These are phyloP conservation scores for Neria commutata DNA, from an alignment of 2,888 invertebrate genomes.

Conservation along the genomic window DNA sequence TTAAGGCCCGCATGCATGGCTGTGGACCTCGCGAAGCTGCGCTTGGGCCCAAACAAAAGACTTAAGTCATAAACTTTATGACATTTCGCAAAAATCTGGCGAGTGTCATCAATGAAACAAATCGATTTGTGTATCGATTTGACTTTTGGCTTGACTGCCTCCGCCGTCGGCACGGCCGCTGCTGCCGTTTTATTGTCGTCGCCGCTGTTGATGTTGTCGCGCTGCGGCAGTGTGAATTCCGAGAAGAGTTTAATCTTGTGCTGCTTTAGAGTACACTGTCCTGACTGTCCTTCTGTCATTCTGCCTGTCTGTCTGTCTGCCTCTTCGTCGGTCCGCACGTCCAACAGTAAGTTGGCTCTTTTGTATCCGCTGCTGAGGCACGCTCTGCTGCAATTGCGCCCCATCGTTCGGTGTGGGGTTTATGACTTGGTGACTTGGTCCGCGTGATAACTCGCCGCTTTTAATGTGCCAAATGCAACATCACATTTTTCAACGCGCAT, in stretches of 20 bases:
- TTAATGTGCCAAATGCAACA: conserved; percentile 60
- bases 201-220: conserved; percentile 28
- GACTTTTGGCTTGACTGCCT: conserved; percentile 33
- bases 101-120: conserved; percentile 60
- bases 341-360: neutral
- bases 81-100: conserved; percentile 55
- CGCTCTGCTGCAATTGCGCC: conserved; percentile 12
- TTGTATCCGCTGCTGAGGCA: neutral
- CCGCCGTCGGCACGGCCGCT: conserved; percentile 9
- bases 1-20: conserved; percentile 40
- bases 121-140: conserved; percentile 58
- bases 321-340: conserved; percentile 7
- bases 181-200: conserved; percentile 29
- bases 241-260: conserved; percentile 50
- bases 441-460: conserved; percentile 56
- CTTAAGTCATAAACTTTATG: conserved; percentile 61
- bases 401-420: conserved; percentile 49
- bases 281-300: too few species aligned
- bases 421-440: conserved; percentile 54
- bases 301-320: neutral
- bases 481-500: conserved; percentile 60
- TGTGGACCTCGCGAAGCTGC: neutral
- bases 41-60: conserved; percentile 51
- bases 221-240: conserved; percentile 41
- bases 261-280: conserved; percentile 31